phyloP scores from a whole-genome alignment of 1,140 invertebrate genomes.

The Pogonognathellus flavescens region DNA sequence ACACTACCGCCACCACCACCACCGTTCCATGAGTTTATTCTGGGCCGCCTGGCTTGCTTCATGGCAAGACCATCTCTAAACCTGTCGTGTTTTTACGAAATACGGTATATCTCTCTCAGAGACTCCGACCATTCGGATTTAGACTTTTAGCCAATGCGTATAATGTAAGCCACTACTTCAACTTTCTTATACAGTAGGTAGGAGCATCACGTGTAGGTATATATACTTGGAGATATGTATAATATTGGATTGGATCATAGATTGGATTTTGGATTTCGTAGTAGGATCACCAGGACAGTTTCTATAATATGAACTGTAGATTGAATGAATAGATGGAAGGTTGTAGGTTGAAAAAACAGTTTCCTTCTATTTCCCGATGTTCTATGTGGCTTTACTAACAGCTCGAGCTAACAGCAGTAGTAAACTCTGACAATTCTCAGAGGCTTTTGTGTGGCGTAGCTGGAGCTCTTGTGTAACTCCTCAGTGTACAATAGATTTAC shows the following conservation, averaged over 20 bases:
- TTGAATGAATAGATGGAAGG: slow-evolving; percentile 23
- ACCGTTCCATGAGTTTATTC: no score
- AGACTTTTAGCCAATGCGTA: background rate
- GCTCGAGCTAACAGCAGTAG: background rate
- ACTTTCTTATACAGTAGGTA: background rate
- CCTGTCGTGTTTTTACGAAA: background rate
- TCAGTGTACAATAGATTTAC: background rate
- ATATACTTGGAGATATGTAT: background rate
- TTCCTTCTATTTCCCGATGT: slow-evolving; percentile 4
- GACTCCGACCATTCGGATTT: slow-evolving; percentile 7
- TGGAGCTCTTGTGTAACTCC: background rate
- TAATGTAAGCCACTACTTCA: background rate
- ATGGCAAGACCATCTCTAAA: no score
- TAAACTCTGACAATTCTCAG: slow-evolving; percentile 17
- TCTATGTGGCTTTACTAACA: background rate
- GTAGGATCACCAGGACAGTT: slow-evolving; percentile 31
- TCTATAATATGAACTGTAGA: slow-evolving; percentile 34
- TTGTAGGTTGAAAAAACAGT: background rate
- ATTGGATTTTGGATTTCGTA: slow-evolving; percentile 33
- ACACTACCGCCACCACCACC: background rate
- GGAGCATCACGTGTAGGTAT: background rate
- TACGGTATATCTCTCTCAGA: background rate
- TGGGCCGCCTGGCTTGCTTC: no score
- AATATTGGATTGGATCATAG: slow-evolving; percentile 42
- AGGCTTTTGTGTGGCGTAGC: slow-evolving; percentile 23